Evolutionary conservation across 2,888 invertebrate genomes (phyloP).

Genomic region (Caenorhabditis uteleia): DNA sequence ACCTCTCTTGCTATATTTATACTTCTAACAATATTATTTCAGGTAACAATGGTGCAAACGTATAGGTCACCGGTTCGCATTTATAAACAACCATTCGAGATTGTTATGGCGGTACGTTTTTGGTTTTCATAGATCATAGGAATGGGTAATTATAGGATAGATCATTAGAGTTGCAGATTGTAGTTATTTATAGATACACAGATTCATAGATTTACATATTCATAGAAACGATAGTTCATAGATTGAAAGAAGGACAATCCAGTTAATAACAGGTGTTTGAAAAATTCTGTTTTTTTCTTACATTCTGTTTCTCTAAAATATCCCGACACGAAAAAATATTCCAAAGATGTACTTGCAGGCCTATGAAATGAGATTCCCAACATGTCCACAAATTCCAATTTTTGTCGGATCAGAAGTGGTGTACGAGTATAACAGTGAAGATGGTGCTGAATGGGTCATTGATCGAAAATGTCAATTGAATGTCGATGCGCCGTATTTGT

Average conservation of each 20-base stretch:
- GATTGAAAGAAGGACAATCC: no score
- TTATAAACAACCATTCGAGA: conserved; percentile 91
- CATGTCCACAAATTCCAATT: conserved; percentile 90
- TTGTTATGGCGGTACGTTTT: conserved; percentile 86
- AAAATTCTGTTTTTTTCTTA: neutral
- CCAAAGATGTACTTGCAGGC: conserved; percentile 79
- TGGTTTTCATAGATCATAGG: neutral
- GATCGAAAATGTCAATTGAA: conserved; percentile 86
- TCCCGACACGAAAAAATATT: no score
- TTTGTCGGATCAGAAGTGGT: conserved; percentile 82
- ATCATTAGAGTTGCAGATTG: no score
- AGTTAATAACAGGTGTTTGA: conserved; percentile 1
- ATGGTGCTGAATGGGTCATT: conserved; percentile 80
- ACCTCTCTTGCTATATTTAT: no score
- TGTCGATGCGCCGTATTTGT: conserved; percentile 89
- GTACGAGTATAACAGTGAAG: conserved; percentile 80
- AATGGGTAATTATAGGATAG: no score
- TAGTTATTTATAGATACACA: no score
- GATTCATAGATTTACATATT: no score
- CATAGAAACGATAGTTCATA: no score
- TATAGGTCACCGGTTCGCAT: conserved; percentile 92
- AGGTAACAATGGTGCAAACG: conserved; percentile 84
- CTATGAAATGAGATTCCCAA: conserved; percentile 90
- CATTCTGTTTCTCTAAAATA: no score
- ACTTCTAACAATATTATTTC: no score